Evolutionary conservation across 2,888 invertebrate genomes (phyloP), one percentile per base, ranked within the genome.

Genomic region (Platycheirus rosarum): DNA sequence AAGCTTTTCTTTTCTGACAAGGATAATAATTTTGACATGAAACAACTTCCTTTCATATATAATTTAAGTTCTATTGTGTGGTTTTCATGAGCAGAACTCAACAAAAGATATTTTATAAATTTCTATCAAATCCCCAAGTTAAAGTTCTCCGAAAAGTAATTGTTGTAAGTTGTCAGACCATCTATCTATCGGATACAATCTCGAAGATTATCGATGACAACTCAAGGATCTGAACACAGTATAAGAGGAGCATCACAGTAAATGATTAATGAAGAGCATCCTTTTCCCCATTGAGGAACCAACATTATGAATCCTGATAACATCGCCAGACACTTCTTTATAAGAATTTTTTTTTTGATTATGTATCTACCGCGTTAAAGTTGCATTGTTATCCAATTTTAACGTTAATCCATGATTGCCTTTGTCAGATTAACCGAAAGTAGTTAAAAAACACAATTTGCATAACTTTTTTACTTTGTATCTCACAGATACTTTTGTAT

Each of bases 221-320:
- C 65, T 62, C 44, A 57, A 68, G 68, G 51, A 75, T 75, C 62
- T 20, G 7, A 32, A 9, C 20, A 5, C 26, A 13, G 2, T 11
- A 29, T 32, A 9, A 14, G 0, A 16, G 37, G 9, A 55, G 32
- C 32, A 55, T 14, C 70, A 66, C 40, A n/a, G n/a, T n/a, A 48
- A 70, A 65, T 70, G 80, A 80, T 80, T 76, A 80, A 80, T 80
- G 57, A 80, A 76, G 29, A 44, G 46, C 37, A 66, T 76, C 70
- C 76, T 62, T 57, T 63, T 29, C 46, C 60, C 9, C 16, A 32
- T 16, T 35, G 53, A 0, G 23, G 60, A 44, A 60, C 44, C 44
- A n/a, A n/a, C n/a, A 44, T 44, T 2, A 60, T 29, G 51, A 57
- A 66, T 49, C 11, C n/a, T 42, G 60, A 51, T 62, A 70, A 60